These are phyloP conservation scores for Hirundo rustica DNA, from an alignment of 2,797 vertebrate genomes.

Conservation along the genomic window DNA sequence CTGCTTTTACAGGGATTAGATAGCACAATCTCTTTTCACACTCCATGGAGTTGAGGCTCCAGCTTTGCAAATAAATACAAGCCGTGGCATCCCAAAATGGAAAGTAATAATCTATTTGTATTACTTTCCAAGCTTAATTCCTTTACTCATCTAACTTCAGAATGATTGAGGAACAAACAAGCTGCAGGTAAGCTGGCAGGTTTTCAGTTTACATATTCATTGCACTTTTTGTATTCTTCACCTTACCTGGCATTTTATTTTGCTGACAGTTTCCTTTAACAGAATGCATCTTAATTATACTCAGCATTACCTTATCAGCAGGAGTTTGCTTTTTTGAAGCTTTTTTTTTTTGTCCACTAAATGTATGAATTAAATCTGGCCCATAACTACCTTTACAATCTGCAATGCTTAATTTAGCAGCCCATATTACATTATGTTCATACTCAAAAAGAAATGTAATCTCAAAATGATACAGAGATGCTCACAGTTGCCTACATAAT, in stretches of 20 bases:
- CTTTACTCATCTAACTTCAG: not conserved
- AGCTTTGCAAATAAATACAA: slow-evolving; percentile 24
- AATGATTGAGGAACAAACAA: slow-evolving; percentile 5
- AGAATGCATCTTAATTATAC: slow-evolving; percentile 45
- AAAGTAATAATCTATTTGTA: not conserved
- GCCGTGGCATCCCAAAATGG: not conserved
- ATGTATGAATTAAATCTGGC: not conserved
- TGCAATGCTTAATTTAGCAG: not conserved
- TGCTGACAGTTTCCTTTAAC: slow-evolving; percentile 40
- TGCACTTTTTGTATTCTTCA: slow-evolving; percentile 31
- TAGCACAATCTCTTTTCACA: slow-evolving; percentile 12
- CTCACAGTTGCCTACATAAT: not conserved
- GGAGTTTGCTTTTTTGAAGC: not conserved
- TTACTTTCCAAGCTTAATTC: not conserved
- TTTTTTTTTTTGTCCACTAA: not conserved
- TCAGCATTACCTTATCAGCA: slow-evolving; percentile 16
- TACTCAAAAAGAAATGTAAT: not conserved
- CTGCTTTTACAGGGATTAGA: slow-evolving; percentile 26
- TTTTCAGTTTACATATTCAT: slow-evolving; percentile 18
- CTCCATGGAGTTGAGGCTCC: not conserved
- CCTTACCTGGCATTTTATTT: slow-evolving; percentile 40
- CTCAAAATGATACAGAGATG: slow-evolving; percentile 9
- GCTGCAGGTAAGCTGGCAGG: slow-evolving; percentile 14
- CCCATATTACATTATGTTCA: not conserved
- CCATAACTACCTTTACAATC: not conserved